phyloP scores from a whole-genome alignment of 2,888 invertebrate species.

The Catocala nupta region DNA sequence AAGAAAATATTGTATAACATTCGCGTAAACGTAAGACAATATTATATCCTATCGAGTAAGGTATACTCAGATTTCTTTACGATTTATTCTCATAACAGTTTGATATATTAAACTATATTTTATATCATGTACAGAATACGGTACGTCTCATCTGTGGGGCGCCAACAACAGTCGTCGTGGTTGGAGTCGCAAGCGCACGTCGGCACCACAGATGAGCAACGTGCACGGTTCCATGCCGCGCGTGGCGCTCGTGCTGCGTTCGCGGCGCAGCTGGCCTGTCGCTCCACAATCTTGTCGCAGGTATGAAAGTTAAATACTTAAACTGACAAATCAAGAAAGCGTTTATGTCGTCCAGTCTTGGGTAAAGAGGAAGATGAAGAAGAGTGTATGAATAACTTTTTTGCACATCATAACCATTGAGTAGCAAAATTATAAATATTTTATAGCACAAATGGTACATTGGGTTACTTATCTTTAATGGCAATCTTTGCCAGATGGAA shows the following conservation, averaged over 20 bases:
- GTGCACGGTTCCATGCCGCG: slow-evolving; percentile 83
- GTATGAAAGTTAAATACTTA: slow-evolving; percentile 66
- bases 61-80: no score
- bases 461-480: neutral
- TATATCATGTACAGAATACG: slow-evolving; percentile 63
- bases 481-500: neutral
- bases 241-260: slow-evolving; percentile 89
- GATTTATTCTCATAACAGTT: no score
- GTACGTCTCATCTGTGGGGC: slow-evolving; percentile 89
- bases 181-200: slow-evolving; percentile 90
- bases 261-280: slow-evolving; percentile 92
- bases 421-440: neutral
- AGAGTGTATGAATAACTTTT: neutral
- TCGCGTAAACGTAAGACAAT: no score
- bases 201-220: slow-evolving; percentile 90
- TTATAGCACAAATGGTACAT: neutral
- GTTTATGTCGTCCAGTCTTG: neutral
- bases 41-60: no score
- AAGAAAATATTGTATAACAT: no score
- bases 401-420: slow-evolving; percentile 1
- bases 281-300: slow-evolving; percentile 91
- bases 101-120: neutral
- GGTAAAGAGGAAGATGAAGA: neutral
- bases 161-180: slow-evolving; percentile 81
- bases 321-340: no score